Conservation (phyloP, 2,888 invertebrate genomes). For the Agriopis marginaria region DNA sequence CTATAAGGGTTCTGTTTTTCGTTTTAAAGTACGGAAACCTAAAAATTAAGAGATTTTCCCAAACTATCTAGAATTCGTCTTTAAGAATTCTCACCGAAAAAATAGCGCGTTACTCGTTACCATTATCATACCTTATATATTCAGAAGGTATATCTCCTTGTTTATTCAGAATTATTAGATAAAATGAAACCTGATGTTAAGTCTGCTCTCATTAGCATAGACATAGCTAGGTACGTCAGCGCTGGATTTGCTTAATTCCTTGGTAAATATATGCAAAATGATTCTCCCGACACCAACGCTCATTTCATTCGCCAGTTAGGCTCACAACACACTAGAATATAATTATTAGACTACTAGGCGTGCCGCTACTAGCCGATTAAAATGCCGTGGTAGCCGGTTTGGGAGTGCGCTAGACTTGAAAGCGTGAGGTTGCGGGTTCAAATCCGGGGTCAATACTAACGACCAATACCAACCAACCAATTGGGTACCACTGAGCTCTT, state of each 20-base stretch:
- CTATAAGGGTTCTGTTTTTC: too few relatives aligned
- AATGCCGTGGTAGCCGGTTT: too few relatives aligned
- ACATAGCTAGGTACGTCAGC: conserved; percentile 44
- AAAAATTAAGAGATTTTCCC: conserved; percentile 6
- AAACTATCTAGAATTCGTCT: conserved; percentile 1
- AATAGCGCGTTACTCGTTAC: neutral
- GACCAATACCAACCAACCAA: too few relatives aligned
- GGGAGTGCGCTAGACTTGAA: too few relatives aligned
- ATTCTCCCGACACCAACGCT: conserved; percentile 39
- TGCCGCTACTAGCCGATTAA: too few relatives aligned
- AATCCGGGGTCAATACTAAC: too few relatives aligned
- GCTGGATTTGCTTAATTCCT: conserved; percentile 48
- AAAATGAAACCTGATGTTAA: conserved; percentile 36
- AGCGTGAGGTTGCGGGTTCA: too few relatives aligned
- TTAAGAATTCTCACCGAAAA: neutral
- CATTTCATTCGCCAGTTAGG: conserved; percentile 27
- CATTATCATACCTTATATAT: conserved; percentile 21
- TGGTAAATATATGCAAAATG: conserved; percentile 53
- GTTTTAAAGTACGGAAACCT: too few relatives aligned
- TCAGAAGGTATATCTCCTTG: conserved; percentile 10
- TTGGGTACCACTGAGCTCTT: too few relatives aligned
- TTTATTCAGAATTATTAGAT: conserved; percentile 24
- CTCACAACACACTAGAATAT: conserved; percentile 10
- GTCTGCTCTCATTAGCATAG: conserved; percentile 44
- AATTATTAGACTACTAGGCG: neutral